Evolutionary conservation across 2,797 vertebrate genomes (phyloP), one percentile per base, ranked within the genome.

Genomic region (Betta splendens): DNA sequence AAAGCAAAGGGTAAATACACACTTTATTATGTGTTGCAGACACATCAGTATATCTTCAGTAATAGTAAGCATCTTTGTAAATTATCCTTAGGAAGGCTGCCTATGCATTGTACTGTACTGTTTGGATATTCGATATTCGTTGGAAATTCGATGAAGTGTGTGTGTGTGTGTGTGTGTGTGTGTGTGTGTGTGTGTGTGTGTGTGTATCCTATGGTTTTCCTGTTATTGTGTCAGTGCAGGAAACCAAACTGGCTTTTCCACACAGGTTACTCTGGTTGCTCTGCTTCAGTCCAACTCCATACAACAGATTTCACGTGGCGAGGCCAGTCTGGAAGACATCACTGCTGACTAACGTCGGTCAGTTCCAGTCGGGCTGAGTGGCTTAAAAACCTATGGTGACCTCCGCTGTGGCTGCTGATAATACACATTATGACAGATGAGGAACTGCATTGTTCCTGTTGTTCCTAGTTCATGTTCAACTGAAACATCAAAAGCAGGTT

Each of bases 191-290:
- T 4, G 23, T 23, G 21, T 15, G 38, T 5, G 15, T 56, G 58
- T 72, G 61, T 50, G 75, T 69, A 80, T 86, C 69, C 82, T 64
- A 73, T 56, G 44, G 44, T 64, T 74, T 90, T 90, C 89, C 90
- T 86, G 81, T 85, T 78, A 84, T 89, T 89, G 88, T 31, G 29
- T 84, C 72, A 63, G 56, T 38, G 46, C 73, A 88, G 85, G 86
- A 91, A 89, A 71, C 74, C 6, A 28, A 71, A 32, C 26, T 82
- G 23, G 61, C 2, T 0, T 57, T 72, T 76, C 36, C n/a, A 42
- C 2, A 31, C 18, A 37, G 53, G 13, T 68, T 31, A 40, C 15
- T 39, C n/a, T n/a, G 18, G 18, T 39, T 12, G 18, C 16, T 35
- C 12, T 5, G 16, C 17, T 40, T 31, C 15, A 33, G 20, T 48